phyloP scores from a whole-genome alignment of 2,797 vertebrate genomes.

The Artibeus lituratus region DNA sequence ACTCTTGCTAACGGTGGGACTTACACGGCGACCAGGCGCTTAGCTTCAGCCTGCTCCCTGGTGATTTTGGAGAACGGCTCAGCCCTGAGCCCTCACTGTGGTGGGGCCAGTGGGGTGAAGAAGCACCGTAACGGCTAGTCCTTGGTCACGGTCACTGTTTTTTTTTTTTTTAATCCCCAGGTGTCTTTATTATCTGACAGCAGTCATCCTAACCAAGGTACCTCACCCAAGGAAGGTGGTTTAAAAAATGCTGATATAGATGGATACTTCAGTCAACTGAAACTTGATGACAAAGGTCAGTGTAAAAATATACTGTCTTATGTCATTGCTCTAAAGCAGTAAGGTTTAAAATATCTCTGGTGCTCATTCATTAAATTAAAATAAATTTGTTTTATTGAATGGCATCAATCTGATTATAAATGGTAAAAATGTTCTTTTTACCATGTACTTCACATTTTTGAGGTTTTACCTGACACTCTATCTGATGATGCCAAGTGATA shows the following conservation, averaged over 20 bases:
- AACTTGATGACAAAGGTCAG: constrained; percentile 61
- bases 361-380: neutral
- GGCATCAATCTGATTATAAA: neutral
- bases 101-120: neutral
- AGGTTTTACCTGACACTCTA: neutral
- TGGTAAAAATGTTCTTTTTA: neutral
- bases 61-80: neutral
- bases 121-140: accelerated
- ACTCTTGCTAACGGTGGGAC: neutral
- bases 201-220: neutral
- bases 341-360: neutral
- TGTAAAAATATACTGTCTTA: neutral
- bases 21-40: neutral
- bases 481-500: neutral
- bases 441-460: neutral
- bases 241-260: neutral
- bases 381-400: neutral
- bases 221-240: neutral
- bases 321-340: neutral
- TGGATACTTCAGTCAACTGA: constrained; percentile 3
- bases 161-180: constrained; percentile 36
- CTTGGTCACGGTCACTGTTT: neutral
- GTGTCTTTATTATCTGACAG: neutral
- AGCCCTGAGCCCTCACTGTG: neutral
- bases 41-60: neutral